Evolutionary conservation across 2,797 vertebrate species (phyloP).

Genomic region (Scolopax rusticola): DNA sequence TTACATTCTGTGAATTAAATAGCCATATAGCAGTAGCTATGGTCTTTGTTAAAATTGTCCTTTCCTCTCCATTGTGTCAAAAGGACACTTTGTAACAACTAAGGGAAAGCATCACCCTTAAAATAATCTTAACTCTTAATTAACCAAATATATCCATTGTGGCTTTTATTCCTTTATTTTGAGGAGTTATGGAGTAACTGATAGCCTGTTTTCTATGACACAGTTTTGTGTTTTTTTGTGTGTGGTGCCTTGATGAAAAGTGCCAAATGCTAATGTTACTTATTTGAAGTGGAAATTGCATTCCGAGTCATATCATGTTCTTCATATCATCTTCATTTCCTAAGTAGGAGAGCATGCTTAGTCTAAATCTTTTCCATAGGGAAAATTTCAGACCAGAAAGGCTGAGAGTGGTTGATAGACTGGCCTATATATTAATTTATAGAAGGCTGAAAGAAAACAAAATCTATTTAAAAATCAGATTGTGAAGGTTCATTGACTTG

Average conservation of each 20-base stretch:
- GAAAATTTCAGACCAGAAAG: background rate
- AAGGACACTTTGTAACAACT: background rate
- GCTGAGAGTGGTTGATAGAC: background rate
- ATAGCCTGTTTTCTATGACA: background rate
- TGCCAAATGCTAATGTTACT: background rate
- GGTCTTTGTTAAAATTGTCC: background rate
- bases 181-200: background rate
- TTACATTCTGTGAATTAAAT: background rate
- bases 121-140: slow-evolving; percentile 19
- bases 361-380: background rate
- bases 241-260: background rate
- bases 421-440: background rate
- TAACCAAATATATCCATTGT: background rate
- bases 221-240: background rate
- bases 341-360: background rate
- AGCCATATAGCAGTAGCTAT: background rate
- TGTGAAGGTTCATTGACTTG: background rate
- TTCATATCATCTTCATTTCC: background rate
- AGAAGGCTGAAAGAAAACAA: background rate
- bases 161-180: background rate
- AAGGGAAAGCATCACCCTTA: background rate
- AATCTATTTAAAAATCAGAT: background rate
- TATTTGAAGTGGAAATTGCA: slow-evolving; percentile 7
- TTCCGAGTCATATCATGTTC: background rate
- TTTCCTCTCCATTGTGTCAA: slow-evolving; percentile 38